Conservation (phyloP, 2,113 vertebrate species). For the Sander lucioperca region DNA sequence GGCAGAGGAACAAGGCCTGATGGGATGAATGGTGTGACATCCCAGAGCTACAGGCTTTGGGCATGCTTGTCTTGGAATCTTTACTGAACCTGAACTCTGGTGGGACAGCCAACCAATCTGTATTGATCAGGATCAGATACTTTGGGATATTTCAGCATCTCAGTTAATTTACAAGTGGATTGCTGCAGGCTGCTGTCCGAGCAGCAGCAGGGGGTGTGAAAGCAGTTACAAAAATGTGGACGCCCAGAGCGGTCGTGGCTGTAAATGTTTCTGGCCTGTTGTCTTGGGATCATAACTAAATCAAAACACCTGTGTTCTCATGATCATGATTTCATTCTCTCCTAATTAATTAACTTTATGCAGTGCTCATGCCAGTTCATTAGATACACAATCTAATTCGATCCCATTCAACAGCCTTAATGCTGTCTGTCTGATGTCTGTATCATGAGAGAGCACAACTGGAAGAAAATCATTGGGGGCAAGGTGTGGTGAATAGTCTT, state of each 20-base stretch:
- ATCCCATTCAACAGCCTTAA: neutral
- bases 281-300: neutral
- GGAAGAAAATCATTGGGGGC: neutral
- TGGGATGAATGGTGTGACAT: neutral
- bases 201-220: neutral
- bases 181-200: neutral
- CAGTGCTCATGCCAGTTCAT: neutral
- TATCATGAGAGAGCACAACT: neutral
- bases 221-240: neutral
- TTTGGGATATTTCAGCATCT: neutral
- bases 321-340: neutral
- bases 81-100: neutral
- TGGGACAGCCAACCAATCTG: neutral
- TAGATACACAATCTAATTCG: neutral
- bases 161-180: neutral
- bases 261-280: neutral
- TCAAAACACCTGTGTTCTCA: neutral
- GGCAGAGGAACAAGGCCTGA: neutral
- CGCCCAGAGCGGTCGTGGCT: neutral
- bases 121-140: neutral
- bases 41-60: neutral
- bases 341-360: neutral
- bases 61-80: neutral
- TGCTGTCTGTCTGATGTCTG: neutral
- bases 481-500: neutral